Percentiles rank a stretch among this genome's conserved stretches.
phyloP scores from a whole-genome alignment of 2,113 vertebrate species.

The Talpa occidentalis region DNA sequence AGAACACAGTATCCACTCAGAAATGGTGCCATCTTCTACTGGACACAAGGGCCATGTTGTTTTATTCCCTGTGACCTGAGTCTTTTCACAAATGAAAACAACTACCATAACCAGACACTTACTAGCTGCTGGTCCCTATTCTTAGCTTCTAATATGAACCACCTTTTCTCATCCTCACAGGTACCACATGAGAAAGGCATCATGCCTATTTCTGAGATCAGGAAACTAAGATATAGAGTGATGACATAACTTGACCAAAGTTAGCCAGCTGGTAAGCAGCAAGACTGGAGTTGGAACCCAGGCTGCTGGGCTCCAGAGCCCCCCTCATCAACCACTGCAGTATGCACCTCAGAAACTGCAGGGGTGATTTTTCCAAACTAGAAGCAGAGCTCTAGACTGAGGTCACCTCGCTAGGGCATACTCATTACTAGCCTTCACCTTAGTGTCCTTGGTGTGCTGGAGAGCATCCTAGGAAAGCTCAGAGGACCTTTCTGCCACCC shows the following conservation, averaged over 20 bases:
- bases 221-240: neutral
- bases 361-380: neutral
- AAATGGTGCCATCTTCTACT: neutral
- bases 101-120: neutral
- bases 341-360: neutral
- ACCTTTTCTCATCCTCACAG: neutral
- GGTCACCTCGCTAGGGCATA: neutral
- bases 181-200: neutral
- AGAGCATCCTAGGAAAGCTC: neutral
- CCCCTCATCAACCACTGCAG: neutral
- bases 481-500: neutral
- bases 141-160: neutral
- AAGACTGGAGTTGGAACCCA: neutral
- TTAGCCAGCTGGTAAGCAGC: neutral
- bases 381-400: neutral
- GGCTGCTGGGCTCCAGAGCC: neutral
- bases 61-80: conserved; percentile 5
- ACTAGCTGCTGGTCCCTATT: neutral
- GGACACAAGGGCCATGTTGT: neutral
- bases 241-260: neutral
- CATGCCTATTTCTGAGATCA: neutral
- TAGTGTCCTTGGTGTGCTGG: neutral
- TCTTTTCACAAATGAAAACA: neutral
- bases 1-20: neutral
- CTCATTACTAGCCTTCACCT: neutral